These are phyloP conservation scores for Pachypeltis micranthus DNA, from an alignment of 1,140 invertebrate genomes.

Conservation along the genomic window DNA sequence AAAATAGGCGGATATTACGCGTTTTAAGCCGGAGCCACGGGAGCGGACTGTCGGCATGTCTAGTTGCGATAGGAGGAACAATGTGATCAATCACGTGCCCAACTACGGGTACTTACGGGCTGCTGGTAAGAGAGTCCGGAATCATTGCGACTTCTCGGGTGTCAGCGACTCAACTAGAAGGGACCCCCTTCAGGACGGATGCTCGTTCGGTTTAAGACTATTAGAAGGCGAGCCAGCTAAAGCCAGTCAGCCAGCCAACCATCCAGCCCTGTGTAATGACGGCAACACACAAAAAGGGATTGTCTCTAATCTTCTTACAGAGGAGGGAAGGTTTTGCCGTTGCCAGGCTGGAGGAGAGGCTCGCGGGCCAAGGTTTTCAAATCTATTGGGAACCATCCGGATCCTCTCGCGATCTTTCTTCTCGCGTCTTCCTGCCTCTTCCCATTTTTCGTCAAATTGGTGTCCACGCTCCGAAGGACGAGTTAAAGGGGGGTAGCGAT, in stretches of 20 bases:
- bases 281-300: conserved; percentile 12
- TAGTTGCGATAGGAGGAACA: neutral
- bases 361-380: neutral
- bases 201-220: conserved; percentile 8
- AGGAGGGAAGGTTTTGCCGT: neutral
- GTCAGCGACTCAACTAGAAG: neutral
- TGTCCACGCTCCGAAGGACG: too few relatives aligned
- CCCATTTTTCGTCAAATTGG: neutral
- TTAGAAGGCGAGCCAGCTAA: conserved; percentile 9
- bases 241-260: too few relatives aligned
- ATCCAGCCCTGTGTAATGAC: conserved; percentile 2
- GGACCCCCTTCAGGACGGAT: conserved; percentile 2
- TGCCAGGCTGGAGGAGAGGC: neutral
- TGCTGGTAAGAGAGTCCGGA: neutral
- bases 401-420: neutral
- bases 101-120: conserved; percentile 7
- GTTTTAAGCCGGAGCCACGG: too few relatives aligned
- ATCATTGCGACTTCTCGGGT: neutral
- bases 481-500: too few relatives aligned
- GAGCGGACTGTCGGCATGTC: too few relatives aligned
- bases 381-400: neutral
- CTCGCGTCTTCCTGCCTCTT: neutral
- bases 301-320: conserved; percentile 12
- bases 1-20: too few relatives aligned
- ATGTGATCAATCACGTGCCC: neutral